These are phyloP conservation scores for Latrodectus elegans DNA, from an alignment of 2,888 invertebrate genomes.

Conservation along the genomic window DNA sequence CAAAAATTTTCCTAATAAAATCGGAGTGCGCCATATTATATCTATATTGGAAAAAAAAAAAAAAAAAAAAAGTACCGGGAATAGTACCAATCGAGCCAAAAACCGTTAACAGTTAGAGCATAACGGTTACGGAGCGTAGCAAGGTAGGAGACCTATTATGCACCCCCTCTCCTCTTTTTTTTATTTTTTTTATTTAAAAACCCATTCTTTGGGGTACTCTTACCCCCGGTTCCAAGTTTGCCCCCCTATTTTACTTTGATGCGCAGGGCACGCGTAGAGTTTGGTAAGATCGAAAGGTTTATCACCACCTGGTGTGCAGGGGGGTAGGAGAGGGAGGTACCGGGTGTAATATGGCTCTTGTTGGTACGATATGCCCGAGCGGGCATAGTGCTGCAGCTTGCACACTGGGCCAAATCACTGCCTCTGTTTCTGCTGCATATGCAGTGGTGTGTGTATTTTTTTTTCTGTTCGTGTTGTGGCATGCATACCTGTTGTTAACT, in stretches of 20 bases:
- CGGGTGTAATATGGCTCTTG: too few species aligned
- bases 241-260: background rate
- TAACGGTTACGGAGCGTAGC: slow-evolving; percentile 61
- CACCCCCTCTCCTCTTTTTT: slow-evolving; percentile 18
- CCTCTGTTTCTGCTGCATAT: background rate
- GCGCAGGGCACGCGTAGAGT: slow-evolving; percentile 23
- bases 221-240: background rate
- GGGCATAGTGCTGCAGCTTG: background rate
- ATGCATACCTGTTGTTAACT: background rate
- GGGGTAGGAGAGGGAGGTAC: background rate
- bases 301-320: slow-evolving; percentile 29
- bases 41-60: too few species aligned
- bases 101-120: slow-evolving; percentile 63
- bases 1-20: too few species aligned
- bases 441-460: background rate
- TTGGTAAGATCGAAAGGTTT: slow-evolving; percentile 35
- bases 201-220: slow-evolving; percentile 36
- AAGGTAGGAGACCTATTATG: slow-evolving; percentile 57
- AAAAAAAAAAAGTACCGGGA: background rate
- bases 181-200: slow-evolving; percentile 12
- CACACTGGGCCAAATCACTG: background rate
- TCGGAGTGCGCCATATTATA: too few species aligned
- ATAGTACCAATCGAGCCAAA: slow-evolving; percentile 33
- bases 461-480: background rate
- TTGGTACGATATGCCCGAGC: background rate